Evolutionary conservation across 2,888 invertebrate genomes (phyloP).

Genomic region (Phytoseiulus persimilis): DNA sequence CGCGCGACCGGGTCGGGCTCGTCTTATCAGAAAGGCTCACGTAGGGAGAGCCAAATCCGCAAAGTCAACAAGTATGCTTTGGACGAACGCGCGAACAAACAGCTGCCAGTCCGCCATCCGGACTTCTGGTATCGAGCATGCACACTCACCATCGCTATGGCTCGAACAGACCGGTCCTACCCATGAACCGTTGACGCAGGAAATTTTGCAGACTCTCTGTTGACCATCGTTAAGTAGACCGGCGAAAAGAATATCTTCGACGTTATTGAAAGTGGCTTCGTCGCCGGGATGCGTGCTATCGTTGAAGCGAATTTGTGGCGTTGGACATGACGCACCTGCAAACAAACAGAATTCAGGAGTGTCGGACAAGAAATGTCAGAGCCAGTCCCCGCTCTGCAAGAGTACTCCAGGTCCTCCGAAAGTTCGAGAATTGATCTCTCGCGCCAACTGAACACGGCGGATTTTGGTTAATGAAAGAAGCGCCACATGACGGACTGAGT

Average conservation of each 20-base stretch:
- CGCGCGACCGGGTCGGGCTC: not conserved
- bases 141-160: conserved; percentile 57
- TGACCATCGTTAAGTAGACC: conserved; percentile 51
- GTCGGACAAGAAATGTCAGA: not conserved
- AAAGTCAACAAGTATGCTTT: not conserved
- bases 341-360: not conserved
- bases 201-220: conserved; percentile 68
- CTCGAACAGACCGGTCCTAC: conserved; percentile 70
- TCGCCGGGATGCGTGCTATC: conserved; percentile 32
- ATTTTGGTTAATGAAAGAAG: no score
- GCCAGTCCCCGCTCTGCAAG: no score
- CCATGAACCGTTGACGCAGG: conserved; percentile 75
- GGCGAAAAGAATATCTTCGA: conserved; percentile 21
- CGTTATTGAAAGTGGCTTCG: conserved; percentile 17
- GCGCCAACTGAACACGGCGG: no score
- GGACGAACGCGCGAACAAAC: not conserved
- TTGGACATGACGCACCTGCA: not conserved
- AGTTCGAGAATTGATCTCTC: no score
- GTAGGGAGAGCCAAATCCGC: not conserved
- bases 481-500: no score
- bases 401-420: no score
- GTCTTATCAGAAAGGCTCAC: not conserved
- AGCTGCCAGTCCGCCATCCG: not conserved
- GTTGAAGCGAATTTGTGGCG: conserved; percentile 16
- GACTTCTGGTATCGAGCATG: no score